phyloP scores from a whole-genome alignment of 2,797 vertebrate genomes.

The Distichodus sexfasciatus region DNA sequence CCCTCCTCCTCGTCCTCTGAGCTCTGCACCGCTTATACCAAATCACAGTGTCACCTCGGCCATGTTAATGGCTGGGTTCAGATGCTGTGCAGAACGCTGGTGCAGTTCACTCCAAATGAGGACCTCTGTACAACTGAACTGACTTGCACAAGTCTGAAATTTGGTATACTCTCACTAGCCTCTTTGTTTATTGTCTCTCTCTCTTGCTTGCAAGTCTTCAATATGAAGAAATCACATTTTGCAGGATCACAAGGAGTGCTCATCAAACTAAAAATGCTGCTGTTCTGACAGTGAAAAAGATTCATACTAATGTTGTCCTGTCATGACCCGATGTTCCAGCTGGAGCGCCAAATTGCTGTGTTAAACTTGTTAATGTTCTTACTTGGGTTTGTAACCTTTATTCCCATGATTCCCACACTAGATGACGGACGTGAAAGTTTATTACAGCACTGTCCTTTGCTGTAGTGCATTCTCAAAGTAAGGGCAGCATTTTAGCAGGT shows the following conservation, averaged over 20 bases:
- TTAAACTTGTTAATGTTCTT: too few species aligned
- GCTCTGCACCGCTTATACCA: constrained; percentile 21
- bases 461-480: too few species aligned
- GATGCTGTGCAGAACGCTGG: constrained; percentile 24
- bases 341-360: too few species aligned
- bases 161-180: not conserved
- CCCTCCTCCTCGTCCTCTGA: not conserved
- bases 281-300: not conserved
- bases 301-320: not conserved
- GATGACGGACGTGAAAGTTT: too few species aligned
- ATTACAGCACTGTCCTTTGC: too few species aligned
- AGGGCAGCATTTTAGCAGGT: too few species aligned
- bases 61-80: constrained; percentile 43
- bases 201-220: not conserved
- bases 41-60: not conserved
- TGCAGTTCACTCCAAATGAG: constrained; percentile 26
- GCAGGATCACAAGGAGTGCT: constrained; percentile 3
- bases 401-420: too few species aligned
- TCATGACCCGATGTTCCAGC: too few species aligned
- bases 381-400: too few species aligned
- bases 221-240: constrained; percentile 39
- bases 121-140: constrained; percentile 29
- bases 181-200: not conserved
- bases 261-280: not conserved
- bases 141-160: constrained; percentile 29